A percentile compares a stretch with the other conserved stretches of the same genome.
Evolutionary conservation across 2,888 invertebrate species (phyloP).

Genomic region (Carterocephalus palaemon): DNA sequence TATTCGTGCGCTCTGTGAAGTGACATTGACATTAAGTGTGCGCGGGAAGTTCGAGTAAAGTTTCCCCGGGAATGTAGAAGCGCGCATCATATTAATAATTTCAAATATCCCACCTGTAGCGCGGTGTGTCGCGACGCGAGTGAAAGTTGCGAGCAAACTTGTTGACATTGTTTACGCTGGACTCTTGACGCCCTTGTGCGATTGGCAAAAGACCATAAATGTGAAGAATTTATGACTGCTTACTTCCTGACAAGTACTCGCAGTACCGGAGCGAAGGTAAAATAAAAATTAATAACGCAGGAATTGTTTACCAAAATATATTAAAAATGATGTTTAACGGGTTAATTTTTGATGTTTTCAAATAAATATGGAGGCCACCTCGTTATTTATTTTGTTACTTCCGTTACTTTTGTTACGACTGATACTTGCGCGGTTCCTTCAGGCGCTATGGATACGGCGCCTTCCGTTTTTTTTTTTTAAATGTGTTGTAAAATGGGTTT

Average conservation of each 20-base stretch:
- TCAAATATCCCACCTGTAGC: slow-evolving; percentile 26
- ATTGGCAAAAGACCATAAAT: slow-evolving; percentile 62
- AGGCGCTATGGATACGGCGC: too few species aligned
- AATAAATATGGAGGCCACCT: too few species aligned
- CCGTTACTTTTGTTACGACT: too few species aligned
- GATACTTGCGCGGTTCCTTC: too few species aligned
- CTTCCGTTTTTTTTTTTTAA: too few species aligned
- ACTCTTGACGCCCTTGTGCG: slow-evolving; percentile 48
- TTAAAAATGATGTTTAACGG: too few species aligned
- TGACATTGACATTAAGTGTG: slow-evolving; percentile 57
- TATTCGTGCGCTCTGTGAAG: slow-evolving; percentile 34
- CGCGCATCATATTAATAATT: slow-evolving; percentile 18
- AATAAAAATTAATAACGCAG: neutral
- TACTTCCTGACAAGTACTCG: slow-evolving; percentile 40
- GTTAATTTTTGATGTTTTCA: too few species aligned
- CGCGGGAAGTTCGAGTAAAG: slow-evolving; percentile 58
- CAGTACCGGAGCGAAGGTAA: slow-evolving; percentile 14
- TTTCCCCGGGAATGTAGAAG: slow-evolving; percentile 31
- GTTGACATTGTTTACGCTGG: slow-evolving; percentile 53
- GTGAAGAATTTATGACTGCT: slow-evolving; percentile 50
- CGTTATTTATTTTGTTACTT: too few species aligned
- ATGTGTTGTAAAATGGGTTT: too few species aligned
- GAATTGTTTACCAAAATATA: too few species aligned
- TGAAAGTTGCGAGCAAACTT: slow-evolving; percentile 64
- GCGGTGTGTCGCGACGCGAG: slow-evolving; percentile 42